Percentiles rank a stretch among this genome's conserved stretches.
These are phyloP conservation scores for Dipodomys merriami DNA, from an alignment of 2,113 vertebrate genomes.

Conservation along the genomic window DNA sequence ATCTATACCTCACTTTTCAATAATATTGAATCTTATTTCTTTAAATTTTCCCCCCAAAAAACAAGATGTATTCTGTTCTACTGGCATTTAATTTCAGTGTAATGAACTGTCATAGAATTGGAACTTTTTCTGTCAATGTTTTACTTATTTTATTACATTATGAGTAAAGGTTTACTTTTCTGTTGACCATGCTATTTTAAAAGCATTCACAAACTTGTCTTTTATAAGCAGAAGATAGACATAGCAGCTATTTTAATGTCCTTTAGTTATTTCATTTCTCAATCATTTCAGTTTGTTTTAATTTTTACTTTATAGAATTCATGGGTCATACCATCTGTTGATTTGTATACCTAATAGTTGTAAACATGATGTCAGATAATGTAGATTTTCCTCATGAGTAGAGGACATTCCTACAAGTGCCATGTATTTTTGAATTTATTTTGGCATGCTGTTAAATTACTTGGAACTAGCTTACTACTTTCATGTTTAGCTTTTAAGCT, in stretches of 20 bases:
- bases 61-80: not conserved
- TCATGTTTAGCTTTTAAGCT: not conserved
- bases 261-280: not conserved
- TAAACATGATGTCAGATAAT: not conserved
- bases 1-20: not conserved
- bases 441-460: not conserved
- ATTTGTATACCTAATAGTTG: not conserved
- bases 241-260: not conserved
- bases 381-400: not conserved
- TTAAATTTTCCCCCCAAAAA: not conserved
- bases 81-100: not conserved
- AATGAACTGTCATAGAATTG: not conserved
- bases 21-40: not conserved
- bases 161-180: not conserved
- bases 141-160: not conserved
- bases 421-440: conserved; percentile 27
- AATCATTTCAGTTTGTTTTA: not conserved
- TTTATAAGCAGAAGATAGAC: not conserved
- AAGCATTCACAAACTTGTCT: not conserved
- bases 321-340: not conserved
- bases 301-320: not conserved
- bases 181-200: not conserved
- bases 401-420: not conserved
- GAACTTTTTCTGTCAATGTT: not conserved
- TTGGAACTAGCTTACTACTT: not conserved